Conservation (phyloP, 2,113 vertebrate genomes). For the Merops nubicus region DNA sequence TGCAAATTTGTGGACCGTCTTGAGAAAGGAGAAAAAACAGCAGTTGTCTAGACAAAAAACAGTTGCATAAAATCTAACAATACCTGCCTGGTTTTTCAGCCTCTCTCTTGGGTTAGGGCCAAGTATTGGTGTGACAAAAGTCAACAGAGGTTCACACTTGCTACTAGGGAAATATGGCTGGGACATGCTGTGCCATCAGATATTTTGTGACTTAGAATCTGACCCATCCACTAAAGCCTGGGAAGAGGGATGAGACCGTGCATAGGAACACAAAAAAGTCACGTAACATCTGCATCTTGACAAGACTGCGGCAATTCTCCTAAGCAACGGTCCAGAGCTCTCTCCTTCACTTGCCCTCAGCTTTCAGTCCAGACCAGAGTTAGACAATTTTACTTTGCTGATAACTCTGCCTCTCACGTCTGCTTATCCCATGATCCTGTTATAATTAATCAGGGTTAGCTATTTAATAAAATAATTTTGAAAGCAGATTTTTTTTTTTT, state of each 20-base stretch:
- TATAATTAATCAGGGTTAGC: background rate
- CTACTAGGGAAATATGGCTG: background rate
- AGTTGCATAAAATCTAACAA: conserved; percentile 21
- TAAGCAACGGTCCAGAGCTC: background rate
- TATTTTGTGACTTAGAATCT: background rate
- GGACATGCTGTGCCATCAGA: background rate
- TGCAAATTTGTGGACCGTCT: background rate
- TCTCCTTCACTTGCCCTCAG: background rate
- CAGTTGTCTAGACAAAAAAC: conserved; percentile 12
- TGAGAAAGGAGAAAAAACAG: background rate
- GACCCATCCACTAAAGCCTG: background rate
- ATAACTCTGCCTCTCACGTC: background rate
- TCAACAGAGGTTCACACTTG: background rate
- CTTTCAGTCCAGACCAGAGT: background rate
- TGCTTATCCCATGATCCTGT: background rate
- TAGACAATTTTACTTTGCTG: background rate
- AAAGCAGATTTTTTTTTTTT: background rate
- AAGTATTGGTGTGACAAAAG: background rate
- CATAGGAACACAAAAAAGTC: background rate
- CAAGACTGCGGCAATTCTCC: background rate
- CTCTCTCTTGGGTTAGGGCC: background rate
- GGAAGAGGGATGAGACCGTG: background rate
- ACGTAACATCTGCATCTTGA: background rate
- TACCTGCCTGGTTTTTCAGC: background rate
- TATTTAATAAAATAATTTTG: background rate